phyloP scores from a whole-genome alignment of 2,113 vertebrate genomes.

The Vulpes ferrilata region DNA sequence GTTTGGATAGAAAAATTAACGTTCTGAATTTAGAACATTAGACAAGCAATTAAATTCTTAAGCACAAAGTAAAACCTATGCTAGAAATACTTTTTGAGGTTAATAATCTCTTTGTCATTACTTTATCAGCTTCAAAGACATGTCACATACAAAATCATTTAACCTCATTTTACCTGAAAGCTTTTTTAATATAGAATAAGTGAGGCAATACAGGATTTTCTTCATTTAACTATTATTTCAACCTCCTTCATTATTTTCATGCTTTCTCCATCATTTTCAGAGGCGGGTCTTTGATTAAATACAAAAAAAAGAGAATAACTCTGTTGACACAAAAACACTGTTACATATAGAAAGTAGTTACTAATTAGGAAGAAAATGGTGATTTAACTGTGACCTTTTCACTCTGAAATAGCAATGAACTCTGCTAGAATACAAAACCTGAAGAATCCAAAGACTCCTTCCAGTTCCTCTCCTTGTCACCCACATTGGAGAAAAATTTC shows the following conservation, averaged over 20 bases:
- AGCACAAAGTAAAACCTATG: not conserved
- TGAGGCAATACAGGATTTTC: not conserved
- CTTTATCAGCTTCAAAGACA: not conserved
- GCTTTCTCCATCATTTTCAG: not conserved
- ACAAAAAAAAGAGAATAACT: not conserved
- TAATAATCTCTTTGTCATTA: not conserved
- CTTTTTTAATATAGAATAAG: not conserved
- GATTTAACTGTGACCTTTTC: not conserved
- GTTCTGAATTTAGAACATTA: not conserved
- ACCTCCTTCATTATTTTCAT: not conserved
- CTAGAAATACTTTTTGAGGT: not conserved
- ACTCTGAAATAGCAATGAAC: not conserved
- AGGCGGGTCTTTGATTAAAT: not conserved
- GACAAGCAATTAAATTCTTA: not conserved
- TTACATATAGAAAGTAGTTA: not conserved
- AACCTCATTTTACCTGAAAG: not conserved
- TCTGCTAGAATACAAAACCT: not conserved
- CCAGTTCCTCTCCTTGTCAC: not conserved
- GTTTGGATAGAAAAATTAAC: not conserved
- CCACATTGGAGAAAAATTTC: not conserved
- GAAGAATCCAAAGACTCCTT: not conserved
- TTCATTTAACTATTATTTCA: not conserved
- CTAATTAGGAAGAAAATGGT: not conserved
- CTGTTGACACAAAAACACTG: not conserved
- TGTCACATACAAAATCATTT: not conserved